Evolutionary conservation across 2,113 vertebrate species (phyloP).

Genomic region (Pogonocichla stellata): DNA sequence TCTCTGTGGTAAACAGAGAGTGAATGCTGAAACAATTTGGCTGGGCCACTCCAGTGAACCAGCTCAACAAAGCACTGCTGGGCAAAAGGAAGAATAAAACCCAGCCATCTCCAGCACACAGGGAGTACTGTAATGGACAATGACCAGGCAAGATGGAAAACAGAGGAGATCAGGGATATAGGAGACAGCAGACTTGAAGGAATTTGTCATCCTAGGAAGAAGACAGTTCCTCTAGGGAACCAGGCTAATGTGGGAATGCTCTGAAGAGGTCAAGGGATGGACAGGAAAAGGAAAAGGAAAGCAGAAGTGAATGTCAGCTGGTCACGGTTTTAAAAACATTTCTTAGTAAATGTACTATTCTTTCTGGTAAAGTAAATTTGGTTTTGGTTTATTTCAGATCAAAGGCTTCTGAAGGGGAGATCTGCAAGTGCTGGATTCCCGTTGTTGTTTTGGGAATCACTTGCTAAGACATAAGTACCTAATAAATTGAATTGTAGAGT

Average conservation of each 20-base stretch:
- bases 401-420: neutral
- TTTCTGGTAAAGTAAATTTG: neutral
- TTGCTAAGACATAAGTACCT: neutral
- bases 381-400: neutral
- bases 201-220: neutral
- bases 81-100: neutral
- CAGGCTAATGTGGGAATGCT: neutral
- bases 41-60: neutral
- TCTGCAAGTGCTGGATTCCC: neutral
- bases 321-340: neutral
- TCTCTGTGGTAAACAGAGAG: neutral
- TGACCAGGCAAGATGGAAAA: neutral
- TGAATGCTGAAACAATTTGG: rapidly evolving
- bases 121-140: neutral
- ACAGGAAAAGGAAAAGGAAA: neutral
- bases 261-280: neutral
- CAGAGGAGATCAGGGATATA: neutral
- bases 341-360: neutral
- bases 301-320: neutral
- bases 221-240: neutral
- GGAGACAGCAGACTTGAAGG: neutral
- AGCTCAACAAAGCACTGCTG: neutral
- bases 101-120: neutral
- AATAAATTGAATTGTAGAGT: neutral
- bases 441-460: neutral